Base-by-base conservation (phyloP, 2,888 invertebrate genomes). In the Cerastis leucographa region DNA sequence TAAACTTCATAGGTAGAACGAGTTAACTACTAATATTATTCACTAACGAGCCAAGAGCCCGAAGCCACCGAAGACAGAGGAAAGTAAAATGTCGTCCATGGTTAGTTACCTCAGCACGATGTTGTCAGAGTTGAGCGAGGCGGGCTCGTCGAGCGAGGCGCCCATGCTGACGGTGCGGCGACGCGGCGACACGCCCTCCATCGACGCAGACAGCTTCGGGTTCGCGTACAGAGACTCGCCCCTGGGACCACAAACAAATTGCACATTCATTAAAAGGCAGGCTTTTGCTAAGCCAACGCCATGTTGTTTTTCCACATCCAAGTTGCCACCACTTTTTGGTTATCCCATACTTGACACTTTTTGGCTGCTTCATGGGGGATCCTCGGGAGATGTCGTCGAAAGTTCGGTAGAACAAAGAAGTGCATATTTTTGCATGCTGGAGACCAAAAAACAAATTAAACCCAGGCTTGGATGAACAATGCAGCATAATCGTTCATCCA, bases 211-310 rank as follows among this genome's bases (percentile, higher is more conserved):
- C 85, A 97, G 90, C 78, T 97, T 94, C 71, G 97, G 97, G 89
- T 97, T 97, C 89, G 96, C 94, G 89, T 97, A 97, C 74, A 97
- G 88, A 1, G 97, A 95, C 89, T 97, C 97, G 74, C 93, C 92
- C 70, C 97, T 97, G 86, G 9, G 1, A 85, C 72, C 81, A 75
- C 9, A 49, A 9, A 11, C 17, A 11, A 12, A 49, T 42, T 22
- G 22, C 22, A 46, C n/a, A 14, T 8, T 40, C 6, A 11, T 14
- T 6, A 17, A 40, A 1, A 49, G 1, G 14, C 35, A 46, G 3
- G 11, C 8, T 19, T n/a, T 35, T 35, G 19, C 19, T 2, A 35
- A 44, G 17, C 17, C 22, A 44, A 44, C 22, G 7, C 2, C 19
- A 42, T 64, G 7, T 64, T n/a, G 12, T 35, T 29, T n/a, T 70